Percentiles rank a stretch among this genome's conserved stretches.
Conservation (phyloP, 2,113 vertebrate species). For the Chinchilla lanigera region DNA sequence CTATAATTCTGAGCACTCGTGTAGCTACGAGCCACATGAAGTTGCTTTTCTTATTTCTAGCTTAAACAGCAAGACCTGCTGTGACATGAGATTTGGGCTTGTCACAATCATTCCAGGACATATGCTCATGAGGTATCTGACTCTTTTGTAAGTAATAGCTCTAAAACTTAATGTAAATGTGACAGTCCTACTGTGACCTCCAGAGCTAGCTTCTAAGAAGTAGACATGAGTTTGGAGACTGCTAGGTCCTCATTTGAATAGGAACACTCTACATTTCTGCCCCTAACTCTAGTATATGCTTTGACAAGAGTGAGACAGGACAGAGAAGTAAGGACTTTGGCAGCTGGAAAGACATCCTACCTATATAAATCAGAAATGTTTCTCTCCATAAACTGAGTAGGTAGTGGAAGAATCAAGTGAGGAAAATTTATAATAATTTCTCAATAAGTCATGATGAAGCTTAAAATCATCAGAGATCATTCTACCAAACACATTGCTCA, state of each 20-base stretch:
- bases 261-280: not conserved
- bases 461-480: not conserved
- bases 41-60: not conserved
- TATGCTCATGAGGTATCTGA: not conserved
- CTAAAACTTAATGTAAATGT: not conserved
- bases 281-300: not conserved
- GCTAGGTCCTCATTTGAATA: not conserved
- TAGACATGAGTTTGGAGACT: not conserved
- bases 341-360: not conserved
- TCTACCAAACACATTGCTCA: not conserved
- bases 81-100: not conserved
- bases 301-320: not conserved
- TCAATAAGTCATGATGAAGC: not conserved
- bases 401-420: not conserved
- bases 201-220: not conserved
- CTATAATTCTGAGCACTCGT: not conserved
- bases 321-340: not conserved
- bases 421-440: not conserved
- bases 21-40: not conserved
- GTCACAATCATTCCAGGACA: not conserved
- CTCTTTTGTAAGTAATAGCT: not conserved
- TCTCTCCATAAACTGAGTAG: not conserved
- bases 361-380: not conserved
- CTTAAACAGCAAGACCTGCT: not conserved
- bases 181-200: not conserved